Base-by-base conservation (phyloP, 2,888 invertebrate species). In the Zaprionus lineosus region DNA sequence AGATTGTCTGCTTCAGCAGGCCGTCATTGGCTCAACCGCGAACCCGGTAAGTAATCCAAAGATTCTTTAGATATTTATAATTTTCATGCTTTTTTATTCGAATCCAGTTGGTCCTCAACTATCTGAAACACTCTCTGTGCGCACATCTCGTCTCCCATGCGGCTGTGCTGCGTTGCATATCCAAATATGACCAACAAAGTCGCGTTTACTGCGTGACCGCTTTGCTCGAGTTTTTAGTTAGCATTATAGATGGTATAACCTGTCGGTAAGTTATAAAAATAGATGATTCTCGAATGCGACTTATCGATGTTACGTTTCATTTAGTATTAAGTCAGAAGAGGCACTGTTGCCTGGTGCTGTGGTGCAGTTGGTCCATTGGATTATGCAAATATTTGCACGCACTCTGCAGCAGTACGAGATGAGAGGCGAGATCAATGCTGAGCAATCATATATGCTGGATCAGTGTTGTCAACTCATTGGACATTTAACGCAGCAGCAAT, bases 1-100 rank as follows among this genome's bases (percentile, higher is more conserved):
- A 33, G 98, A 98, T 88, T 96, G 97, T 87, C 95, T 98, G 74
- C 91, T 98, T 14, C 96, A 98, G 86, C 98, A 98, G 91, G 98
- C 97, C 0, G 92, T 98, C 79, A 96, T 97, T 28, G 98, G 98
- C 18, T 95, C 96, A 18, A 96, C 96, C 16, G 98, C 98, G 0
- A 98, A 98, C 90, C 87, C 88, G 51, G 90, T 90, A 60, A 69
- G 77, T 62, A 11, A 12, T n/a, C n/a, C n/a, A n/a, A 24, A 24
- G 24, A 8, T 6, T 24, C 6, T 1, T 8, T 6, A 24, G 24
- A 24, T 24, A 24, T 4, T 24, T 24, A 8, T 24, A n/a, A 8
- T 24, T 24, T 21, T 21, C 7, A 6, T 1, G 7, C 0, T 7
- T 12, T 0, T 8, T 8, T 44, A 19, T 55, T n/a, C 34, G 12